These are phyloP conservation scores for Lepus townsendii DNA, from an alignment of 2,797 vertebrate species.

Conservation along the genomic window DNA sequence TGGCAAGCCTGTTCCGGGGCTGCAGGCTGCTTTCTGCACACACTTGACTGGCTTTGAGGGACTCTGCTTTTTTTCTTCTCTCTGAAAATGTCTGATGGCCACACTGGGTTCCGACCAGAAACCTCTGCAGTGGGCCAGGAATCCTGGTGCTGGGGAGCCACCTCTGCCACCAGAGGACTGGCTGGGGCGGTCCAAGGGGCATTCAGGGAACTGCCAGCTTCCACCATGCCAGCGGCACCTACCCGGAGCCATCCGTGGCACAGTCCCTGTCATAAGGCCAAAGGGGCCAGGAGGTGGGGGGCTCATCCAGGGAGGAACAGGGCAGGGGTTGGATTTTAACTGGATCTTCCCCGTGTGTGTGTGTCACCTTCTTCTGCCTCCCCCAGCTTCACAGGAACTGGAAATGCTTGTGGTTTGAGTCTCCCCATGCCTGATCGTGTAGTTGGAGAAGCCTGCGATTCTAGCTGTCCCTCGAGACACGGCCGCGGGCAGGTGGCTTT, in stretches of 20 bases:
- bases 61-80: not conserved
- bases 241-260: no score
- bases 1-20: not conserved
- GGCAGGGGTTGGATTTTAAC: no score
- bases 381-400: not conserved
- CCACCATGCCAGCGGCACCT: not conserved
- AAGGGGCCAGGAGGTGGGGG: no score
- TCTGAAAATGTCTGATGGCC: not conserved
- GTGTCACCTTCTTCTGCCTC: not conserved
- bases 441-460: not conserved
- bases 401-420: not conserved
- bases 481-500: not conserved
- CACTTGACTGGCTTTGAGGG: not conserved
- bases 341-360: not conserved
- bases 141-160: not conserved
- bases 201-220: not conserved
- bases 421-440: not conserved
- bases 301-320: not conserved
- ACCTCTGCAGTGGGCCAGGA: not conserved
- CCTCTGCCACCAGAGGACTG: not conserved
- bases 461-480: not conserved
- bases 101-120: not conserved
- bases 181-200: not conserved
- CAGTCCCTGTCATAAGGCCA: not conserved
- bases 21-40: constrained; percentile 14